These are phyloP conservation scores for Troides helena DNA, from an alignment of 2,888 invertebrate genomes.

Conservation along the genomic window DNA sequence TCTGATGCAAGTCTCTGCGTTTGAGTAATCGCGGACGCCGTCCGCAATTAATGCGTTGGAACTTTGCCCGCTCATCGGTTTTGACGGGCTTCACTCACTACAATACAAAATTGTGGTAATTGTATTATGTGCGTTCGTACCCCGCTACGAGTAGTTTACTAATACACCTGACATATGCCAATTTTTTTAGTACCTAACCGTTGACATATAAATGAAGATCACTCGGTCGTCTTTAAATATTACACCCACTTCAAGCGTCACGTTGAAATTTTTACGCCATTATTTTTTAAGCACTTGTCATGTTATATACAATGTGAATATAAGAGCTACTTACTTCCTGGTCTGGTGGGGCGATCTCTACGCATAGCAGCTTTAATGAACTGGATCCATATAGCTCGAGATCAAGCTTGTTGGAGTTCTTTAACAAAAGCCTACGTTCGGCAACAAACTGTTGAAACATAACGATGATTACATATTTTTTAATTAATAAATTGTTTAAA, in stretches of 20 bases:
- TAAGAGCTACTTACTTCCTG: too few species aligned
- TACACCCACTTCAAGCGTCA: background rate
- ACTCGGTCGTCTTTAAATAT: background rate
- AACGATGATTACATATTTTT: too few species aligned
- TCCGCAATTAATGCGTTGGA: conserved; percentile 48
- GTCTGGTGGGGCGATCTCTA: too few species aligned
- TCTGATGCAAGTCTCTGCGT: conserved; percentile 15
- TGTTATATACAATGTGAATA: too few species aligned
- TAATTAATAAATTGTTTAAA: too few species aligned
- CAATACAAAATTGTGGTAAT: conserved; percentile 51
- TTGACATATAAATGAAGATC: conserved; percentile 1
- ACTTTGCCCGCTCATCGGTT: conserved; percentile 46
- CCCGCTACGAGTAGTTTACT: background rate
- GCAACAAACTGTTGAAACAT: too few species aligned
- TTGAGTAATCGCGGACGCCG: conserved; percentile 9
- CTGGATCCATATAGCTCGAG: too few species aligned
- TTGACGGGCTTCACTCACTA: conserved; percentile 53
- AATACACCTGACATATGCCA: conserved; percentile 17
- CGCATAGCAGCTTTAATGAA: too few species aligned
- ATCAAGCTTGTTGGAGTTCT: too few species aligned
- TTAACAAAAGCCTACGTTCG: too few species aligned
- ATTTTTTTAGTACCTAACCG: conserved; percentile 1
- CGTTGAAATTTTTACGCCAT: background rate
- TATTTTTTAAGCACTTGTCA: background rate
- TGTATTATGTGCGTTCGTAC: conserved; percentile 39